Base-by-base conservation (phyloP, 2,888 invertebrate genomes). In the Tolmerus cingulatus region DNA sequence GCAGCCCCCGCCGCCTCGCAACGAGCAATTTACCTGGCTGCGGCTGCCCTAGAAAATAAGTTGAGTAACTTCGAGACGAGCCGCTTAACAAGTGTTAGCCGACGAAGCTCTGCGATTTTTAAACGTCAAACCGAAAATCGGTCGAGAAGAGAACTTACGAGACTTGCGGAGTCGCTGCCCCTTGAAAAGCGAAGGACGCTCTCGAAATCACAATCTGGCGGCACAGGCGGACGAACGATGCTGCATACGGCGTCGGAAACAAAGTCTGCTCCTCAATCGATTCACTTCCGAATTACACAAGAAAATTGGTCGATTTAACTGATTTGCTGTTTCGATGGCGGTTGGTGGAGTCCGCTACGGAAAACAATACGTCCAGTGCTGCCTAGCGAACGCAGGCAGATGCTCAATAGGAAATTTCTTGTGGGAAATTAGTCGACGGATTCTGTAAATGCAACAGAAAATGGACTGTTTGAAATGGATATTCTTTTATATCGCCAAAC, bases 61-160 rank as follows among this genome's bases (percentile, higher is more conserved):
- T 66, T 12, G 66, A 19, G 1, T 19, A 66, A 9, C 9, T n/a
- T 1, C 12, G 23, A 27, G 19, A 19, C 19, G n/a, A 8, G 8
- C 7, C 23, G 66, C 43, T 78, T 43, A 78, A 78, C 40, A 78
- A 43, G 78, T 78, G 78, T 78, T 78, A 14, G 78, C 40, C n/a
- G 43, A 19, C 37, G 23, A 78, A 19, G 23, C 43, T 23, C n/a
- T 5, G 55, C 19, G 12, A 66, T 40, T 40, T 19, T 78, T 12
- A 79, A 79, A 79, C 79, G 79, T 79, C 79, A 79, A 51, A 51
- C 79, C 27, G 51, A 23, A 46, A 78, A 79, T 51, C 55, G 46
- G 79, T 12, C 51, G 51, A 79, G 27, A 79, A 79, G 51, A 79
- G 27, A 79, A 79, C 79, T 79, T 79, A 79, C 79, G 55, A 79